These are phyloP conservation scores for Eupelmus urozonus DNA, from an alignment of 2,888 invertebrate genomes.

Conservation along the genomic window DNA sequence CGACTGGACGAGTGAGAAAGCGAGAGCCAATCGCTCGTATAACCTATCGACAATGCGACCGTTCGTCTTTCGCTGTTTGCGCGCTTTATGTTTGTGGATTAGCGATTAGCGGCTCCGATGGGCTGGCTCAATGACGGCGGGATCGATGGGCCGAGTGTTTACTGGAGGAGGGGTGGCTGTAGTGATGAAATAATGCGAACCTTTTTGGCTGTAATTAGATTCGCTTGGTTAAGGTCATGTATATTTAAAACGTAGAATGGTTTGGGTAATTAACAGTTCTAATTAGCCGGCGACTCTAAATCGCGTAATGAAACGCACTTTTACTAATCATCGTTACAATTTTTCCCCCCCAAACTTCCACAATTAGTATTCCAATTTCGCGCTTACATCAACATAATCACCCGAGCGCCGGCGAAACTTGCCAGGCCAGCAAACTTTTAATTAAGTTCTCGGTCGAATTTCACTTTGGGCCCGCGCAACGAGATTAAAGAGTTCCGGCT, in stretches of 20 bases:
- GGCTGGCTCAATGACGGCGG: no score
- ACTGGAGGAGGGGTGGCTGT: no score
- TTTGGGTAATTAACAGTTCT: no score
- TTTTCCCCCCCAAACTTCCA: background rate
- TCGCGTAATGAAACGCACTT: no score
- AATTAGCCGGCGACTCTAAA: no score
- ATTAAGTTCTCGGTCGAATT: constrained; percentile 9
- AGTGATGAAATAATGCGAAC: no score
- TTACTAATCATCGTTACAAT: no score
- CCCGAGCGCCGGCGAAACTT: background rate
- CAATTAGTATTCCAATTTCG: constrained; percentile 35
- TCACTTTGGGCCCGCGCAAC: background rate
- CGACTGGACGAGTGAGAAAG: no score
- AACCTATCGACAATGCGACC: background rate
- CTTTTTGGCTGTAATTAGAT: no score
- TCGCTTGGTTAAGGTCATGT: no score
- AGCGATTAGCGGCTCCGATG: background rate
- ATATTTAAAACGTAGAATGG: no score
- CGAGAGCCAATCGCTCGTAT: background rate
- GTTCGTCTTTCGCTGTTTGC: background rate
- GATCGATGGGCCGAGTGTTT: no score
- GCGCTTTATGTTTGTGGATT: background rate
- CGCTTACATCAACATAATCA: background rate
- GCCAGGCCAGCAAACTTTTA: constrained; percentile 15
- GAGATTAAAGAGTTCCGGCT: constrained; percentile 25